Base-by-base conservation (phyloP, 2,888 invertebrate species). In the Mechanitis mazaeus region DNA sequence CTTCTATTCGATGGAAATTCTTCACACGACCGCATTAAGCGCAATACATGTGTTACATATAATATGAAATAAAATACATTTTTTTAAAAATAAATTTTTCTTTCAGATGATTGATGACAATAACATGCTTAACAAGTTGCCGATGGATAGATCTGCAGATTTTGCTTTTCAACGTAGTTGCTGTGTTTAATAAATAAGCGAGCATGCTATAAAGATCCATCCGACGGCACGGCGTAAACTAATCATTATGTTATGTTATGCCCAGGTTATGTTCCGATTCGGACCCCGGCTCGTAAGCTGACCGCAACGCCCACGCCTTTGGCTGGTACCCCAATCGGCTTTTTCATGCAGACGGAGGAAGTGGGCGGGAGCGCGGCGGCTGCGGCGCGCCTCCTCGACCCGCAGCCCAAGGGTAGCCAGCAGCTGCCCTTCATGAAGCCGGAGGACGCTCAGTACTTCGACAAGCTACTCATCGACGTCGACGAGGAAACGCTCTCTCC, bases 401-500 rank as follows among this genome's bases (percentile, higher is more conserved):
- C 97, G 80, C 99, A 99, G 89, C 99, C 99, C 1, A 98, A 98
- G 84, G 96, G 95, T 0, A 92, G 93, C 75, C 88, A 88, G 79
- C 99, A 99, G 89, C 92, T 99, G 72, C 99, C 99, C 20, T 98
- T 99, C 81, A 96, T 99, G 94, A 99, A 99, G 84, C 99, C 99
- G 0, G 99, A 99, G 86, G 98, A 98, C 89, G 98, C 99, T 55
- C 99, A 99, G 89, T 99, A 99, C 89, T 99, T 99, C 87, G 99
- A 99, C 86, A 99, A 99, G 87, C 91, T 99, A 68, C 92, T 99
- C 70, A 94, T 98, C 60, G 99, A 99, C 80, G 98, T 99, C 38
- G 99, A 99, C 83, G 99, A 99, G 87, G 98, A 98, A 77, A 89
- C 95, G 0, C 91, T 99, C 47, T 95, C 96, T 58, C 97, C 98